Evolutionary conservation across 2,113 vertebrate species (phyloP).

Genomic region (Cavia aperea): DNA sequence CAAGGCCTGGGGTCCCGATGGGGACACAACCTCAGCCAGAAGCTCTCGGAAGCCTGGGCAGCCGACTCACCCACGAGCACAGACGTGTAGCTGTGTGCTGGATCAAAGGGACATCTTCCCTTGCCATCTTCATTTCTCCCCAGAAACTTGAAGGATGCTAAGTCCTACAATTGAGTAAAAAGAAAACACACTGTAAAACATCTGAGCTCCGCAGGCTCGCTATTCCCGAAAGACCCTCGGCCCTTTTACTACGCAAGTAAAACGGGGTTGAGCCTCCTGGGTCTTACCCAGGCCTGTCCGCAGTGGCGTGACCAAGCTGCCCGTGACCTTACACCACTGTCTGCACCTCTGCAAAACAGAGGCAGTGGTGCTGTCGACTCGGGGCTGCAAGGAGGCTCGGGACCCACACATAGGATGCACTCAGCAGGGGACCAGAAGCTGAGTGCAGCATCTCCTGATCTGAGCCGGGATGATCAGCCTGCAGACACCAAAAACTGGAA

Average conservation of each 20-base stretch:
- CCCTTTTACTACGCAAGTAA: background rate
- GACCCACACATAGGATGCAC: rapidly evolving
- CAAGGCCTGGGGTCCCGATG: rapidly evolving
- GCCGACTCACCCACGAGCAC: conserved; percentile 96
- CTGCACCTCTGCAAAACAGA: background rate
- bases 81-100: conserved; percentile 92
- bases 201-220: background rate
- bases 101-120: conserved; percentile 95
- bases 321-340: rapidly evolving
- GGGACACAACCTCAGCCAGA: rapidly evolving
- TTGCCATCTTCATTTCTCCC: conserved; percentile 88
- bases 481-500: background rate
- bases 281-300: rapidly evolving
- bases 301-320: rapidly evolving
- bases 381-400: rapidly evolving
- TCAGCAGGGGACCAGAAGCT: rapidly evolving
- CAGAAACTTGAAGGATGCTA: conserved; percentile 81
- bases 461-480: background rate
- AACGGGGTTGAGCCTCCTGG: rapidly evolving
- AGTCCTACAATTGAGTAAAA: conserved; percentile 65
- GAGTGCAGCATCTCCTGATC: rapidly evolving
- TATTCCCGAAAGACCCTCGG: background rate
- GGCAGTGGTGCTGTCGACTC: rapidly evolving
- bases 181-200: background rate
- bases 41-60: rapidly evolving